Percentiles rank a stretch among this genome's conserved stretches.
Evolutionary conservation across 92 coral and sea anemone genomes (phyloP).

Genomic region (Phymanthus crucifer): DNA sequence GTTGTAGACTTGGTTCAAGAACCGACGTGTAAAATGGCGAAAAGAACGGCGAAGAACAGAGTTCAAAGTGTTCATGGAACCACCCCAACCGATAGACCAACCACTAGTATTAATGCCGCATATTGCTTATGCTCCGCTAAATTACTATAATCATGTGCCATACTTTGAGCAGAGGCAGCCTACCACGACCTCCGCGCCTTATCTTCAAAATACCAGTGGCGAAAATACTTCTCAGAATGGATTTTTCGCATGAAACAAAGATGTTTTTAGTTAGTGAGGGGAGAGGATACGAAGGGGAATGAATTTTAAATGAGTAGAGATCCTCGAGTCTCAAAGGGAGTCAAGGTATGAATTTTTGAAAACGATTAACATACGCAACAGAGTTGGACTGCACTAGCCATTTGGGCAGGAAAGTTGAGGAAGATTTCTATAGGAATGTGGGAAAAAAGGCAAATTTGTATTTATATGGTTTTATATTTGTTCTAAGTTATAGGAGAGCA

Average conservation of each 20-base stretch:
- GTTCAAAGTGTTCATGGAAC: not conserved
- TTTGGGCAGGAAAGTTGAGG: too few relatives aligned
- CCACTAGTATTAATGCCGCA: not conserved
- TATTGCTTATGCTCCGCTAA: not conserved
- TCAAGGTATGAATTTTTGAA: too few relatives aligned
- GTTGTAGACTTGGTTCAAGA: constrained; percentile 48
- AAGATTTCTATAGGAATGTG: too few relatives aligned
- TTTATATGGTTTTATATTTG: too few relatives aligned
- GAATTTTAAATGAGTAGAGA: too few relatives aligned
- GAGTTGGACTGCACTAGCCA: too few relatives aligned
- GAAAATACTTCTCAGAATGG: not conserved
- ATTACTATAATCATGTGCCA: not conserved
- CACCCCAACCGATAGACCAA: not conserved
- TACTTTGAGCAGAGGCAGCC: not conserved
- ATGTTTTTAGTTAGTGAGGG: not conserved
- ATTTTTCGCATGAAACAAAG: not conserved
- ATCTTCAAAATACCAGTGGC: too few relatives aligned
- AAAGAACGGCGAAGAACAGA: constrained; percentile 15
- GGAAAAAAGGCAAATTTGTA: too few relatives aligned
- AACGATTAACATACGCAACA: too few relatives aligned
- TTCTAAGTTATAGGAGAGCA: too few relatives aligned
- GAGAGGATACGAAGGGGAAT: not conserved
- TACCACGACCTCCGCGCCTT: not conserved
- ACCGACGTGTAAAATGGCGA: constrained; percentile 53
- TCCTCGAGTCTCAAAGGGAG: too few relatives aligned